These are phyloP conservation scores for Agrypnus murinus DNA, from an alignment of 2,888 invertebrate genomes.

Conservation along the genomic window DNA sequence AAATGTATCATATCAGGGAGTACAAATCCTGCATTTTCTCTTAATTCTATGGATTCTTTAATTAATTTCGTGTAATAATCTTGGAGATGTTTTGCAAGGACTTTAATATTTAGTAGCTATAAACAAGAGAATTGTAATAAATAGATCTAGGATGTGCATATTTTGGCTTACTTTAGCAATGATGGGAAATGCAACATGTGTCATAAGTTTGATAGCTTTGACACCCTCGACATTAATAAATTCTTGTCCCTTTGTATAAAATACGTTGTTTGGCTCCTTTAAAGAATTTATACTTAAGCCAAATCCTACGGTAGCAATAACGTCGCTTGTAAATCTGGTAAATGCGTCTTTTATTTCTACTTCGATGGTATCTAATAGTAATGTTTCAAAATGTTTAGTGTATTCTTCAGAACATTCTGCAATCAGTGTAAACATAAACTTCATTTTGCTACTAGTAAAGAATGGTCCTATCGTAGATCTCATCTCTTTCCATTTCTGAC, in stretches of 20 bases:
- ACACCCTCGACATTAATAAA: slow-evolving; percentile 34
- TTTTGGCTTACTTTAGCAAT: slow-evolving; percentile 31
- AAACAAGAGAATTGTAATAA: not conserved
- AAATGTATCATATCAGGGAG: slow-evolving; percentile 12
- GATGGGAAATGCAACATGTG: slow-evolving; percentile 29
- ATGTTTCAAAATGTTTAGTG: slow-evolving; percentile 52
- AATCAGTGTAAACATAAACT: slow-evolving; percentile 70
- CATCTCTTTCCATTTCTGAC: slow-evolving; percentile 64
- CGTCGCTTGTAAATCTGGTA: slow-evolving; percentile 73
- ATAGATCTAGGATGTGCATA: not conserved
- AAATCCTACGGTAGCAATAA: slow-evolving; percentile 76
- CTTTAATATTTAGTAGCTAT: not conserved
- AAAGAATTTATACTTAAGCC: slow-evolving; percentile 75
- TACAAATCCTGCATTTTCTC: not conserved
- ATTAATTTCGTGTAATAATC: not conserved
- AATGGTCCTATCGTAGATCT: slow-evolving; percentile 64
- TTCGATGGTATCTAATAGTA: not conserved
- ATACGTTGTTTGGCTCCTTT: slow-evolving; percentile 73
- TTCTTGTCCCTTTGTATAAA: slow-evolving; percentile 68
- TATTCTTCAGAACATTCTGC: slow-evolving; percentile 61
- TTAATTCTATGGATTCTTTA: not conserved
- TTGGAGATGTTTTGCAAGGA: not conserved
- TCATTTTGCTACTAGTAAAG: slow-evolving; percentile 64
- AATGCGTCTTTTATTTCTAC: slow-evolving; percentile 23
- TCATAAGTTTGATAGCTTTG: slow-evolving; percentile 26